Evolutionary conservation across 2,113 vertebrate species (phyloP).

Genomic region (Lamprologus lemairii): DNA sequence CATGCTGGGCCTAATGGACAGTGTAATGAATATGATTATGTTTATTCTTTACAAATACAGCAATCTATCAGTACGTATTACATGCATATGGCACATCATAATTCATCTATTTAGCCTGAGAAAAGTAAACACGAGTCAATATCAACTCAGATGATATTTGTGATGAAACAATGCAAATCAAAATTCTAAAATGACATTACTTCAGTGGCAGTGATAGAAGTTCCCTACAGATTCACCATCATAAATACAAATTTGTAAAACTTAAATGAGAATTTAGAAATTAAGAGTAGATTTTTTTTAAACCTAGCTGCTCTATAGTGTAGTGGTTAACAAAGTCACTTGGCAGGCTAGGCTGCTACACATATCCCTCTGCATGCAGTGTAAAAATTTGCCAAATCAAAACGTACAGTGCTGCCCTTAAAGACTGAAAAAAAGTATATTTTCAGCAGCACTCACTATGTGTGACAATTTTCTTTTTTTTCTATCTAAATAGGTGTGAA

Average conservation of each 20-base stretch:
- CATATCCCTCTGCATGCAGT: background rate
- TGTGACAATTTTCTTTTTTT: background rate
- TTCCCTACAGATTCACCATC: background rate
- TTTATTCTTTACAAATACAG: background rate
- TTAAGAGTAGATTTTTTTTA: background rate
- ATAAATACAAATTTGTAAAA: background rate
- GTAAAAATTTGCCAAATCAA: background rate
- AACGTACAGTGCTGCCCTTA: background rate
- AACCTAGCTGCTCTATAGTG: background rate
- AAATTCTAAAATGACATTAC: background rate
- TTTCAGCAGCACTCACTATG: background rate
- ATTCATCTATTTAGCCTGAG: conserved; percentile 4
- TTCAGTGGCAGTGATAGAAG: background rate
- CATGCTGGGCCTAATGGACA: background rate
- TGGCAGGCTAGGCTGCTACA: background rate
- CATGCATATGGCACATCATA: background rate
- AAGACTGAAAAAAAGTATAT: background rate
- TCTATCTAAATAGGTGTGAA: background rate
- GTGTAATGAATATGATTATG: background rate
- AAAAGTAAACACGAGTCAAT: conserved; percentile 1
- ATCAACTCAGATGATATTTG: background rate
- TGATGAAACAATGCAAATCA: background rate
- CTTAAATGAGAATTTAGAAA: background rate
- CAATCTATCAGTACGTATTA: background rate
- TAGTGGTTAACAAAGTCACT: background rate